Base-by-base conservation (phyloP, 2,797 vertebrate genomes). In the Chelmon rostratus region DNA sequence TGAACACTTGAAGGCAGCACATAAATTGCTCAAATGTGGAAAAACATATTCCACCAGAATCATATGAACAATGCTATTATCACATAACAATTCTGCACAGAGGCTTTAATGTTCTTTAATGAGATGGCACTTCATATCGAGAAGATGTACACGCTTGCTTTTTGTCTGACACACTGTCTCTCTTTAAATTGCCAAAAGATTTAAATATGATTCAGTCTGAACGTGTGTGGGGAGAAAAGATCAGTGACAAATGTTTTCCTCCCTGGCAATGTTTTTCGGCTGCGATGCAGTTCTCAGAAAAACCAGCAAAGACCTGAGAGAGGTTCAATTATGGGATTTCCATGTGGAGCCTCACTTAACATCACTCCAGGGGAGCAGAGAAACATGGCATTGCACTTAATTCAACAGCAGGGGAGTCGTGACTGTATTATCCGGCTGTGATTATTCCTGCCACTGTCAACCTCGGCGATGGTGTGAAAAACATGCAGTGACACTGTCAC, bases 251-350 rank as follows among this genome's bases (percentile, higher is more conserved):
- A 23, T 54, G 12, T 47, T 52, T 77, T 61, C 21, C 38, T 74
- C 31, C 31, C 33, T 12, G 2, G 42, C 35, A 35, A 8, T 68
- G 31, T 31, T 78, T 61, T 67, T 68, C 71, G 35, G 38, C 49
- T 63, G 35, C 15, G 0, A 13, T 6, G 12, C 15, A 54, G n/a
- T 54, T 76, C 57, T 70, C 19, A 62, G 7, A 79, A 73, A 62
- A 77, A 68, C 3, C 28, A 44, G 49, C 21, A 54, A 47, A 47
- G 68, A 79, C 54, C 73, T 75, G 52, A 76, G 74, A 88, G 56
- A 79, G 62, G 73, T 70, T 76, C 74, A 91, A 88, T 89, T 88
- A 91, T 76, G 77, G 74, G 66, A 85, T 88, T 78, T 86, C 59
- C 73, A 80, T 56, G 54, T 68, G 49, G 18, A 61, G 71, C 73